Base-by-base conservation (phyloP, 2,888 invertebrate species). In the Epinotia demarniana region DNA sequence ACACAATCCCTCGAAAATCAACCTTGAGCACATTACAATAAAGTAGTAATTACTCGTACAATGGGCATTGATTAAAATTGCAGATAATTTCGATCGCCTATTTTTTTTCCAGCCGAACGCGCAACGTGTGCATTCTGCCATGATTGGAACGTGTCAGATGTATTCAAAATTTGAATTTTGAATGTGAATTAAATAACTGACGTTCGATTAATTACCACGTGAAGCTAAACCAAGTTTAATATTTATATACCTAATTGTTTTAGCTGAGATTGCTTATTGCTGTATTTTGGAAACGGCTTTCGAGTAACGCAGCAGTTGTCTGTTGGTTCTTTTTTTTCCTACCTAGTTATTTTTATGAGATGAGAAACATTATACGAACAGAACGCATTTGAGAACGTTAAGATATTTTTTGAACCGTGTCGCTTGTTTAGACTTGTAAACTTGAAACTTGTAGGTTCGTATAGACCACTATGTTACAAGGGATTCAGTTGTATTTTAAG, bases 21-120 rank as follows among this genome's bases (percentile, higher is more conserved):
- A 78, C 78, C 67, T 78, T 39, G 27, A 68, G 77, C 68, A 61
- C 83, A 80, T 39, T 0, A 0, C 9, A 0, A 13, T 57, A 9
- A 1, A 53, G 72, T 67, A 70, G 63, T n/a, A 18, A n/a, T n/a
- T 2, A 9, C 53, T 63, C 11, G 16, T n/a, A 69, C 13, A 55
- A 19, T n/a, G 23, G 9, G 27, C 3, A 19, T 0, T 33, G 0
- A 2, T 49, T 77, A 81, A 77, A 39, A 55, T 81, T 82, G 81
- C 79, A 81, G 79, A 84, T 81, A 79, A 79, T 80, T 85, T 83
- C 81, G 82, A 84, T 90, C 61, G 63, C 49, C 71, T 89, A 85
- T 83, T 85, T 86, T 84, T 84, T 88, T 90, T 90, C 85, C 86
- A 84, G 81, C 82, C 77, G 88, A 88, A 91, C 91, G 90, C 92